Percentiles rank a stretch among this genome's conserved stretches.
Conservation (phyloP, 1,140 invertebrate genomes). For the Euwallacea fornicatus region DNA sequence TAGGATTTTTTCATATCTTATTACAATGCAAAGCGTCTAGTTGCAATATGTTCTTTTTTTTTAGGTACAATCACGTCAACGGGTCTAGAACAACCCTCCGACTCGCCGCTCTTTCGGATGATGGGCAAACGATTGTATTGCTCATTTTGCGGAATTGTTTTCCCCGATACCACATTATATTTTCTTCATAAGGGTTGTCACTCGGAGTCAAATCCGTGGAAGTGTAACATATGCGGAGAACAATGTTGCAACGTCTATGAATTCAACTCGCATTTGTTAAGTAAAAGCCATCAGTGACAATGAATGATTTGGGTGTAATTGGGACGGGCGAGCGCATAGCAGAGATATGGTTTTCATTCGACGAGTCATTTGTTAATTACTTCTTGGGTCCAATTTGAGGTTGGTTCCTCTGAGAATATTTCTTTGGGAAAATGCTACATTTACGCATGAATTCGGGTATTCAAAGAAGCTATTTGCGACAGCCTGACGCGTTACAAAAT, state of each 20-base stretch:
- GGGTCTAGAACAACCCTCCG: slow-evolving; percentile 56
- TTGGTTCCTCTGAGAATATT: too few species aligned
- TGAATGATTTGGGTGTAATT: slow-evolving; percentile 5
- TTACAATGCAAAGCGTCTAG: neutral
- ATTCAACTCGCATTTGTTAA: slow-evolving; percentile 94
- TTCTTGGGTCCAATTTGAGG: too few species aligned
- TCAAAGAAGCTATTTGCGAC: too few species aligned
- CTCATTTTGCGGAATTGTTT: slow-evolving; percentile 89
- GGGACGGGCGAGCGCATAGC: too few species aligned
- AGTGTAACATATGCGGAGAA: slow-evolving; percentile 96
- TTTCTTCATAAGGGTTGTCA: slow-evolving; percentile 97
- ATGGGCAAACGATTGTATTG: slow-evolving; percentile 59
- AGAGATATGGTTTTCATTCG: too few species aligned
- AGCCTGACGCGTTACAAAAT: too few species aligned
- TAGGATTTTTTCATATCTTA: neutral
- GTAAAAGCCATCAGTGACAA: slow-evolving; percentile 79
- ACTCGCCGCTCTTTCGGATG: slow-evolving; percentile 50
- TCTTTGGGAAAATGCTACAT: too few species aligned
- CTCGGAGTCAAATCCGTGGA: slow-evolving; percentile 95
- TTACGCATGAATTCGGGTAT: too few species aligned
- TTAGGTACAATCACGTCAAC: slow-evolving; percentile 64
- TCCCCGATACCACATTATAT: slow-evolving; percentile 93
- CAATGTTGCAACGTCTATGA: slow-evolving; percentile 92
- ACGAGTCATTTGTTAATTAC: too few species aligned
- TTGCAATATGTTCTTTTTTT: slow-evolving; percentile 2